Conservation (phyloP, 1,140 invertebrate genomes). For the Antheraea pernyi region DNA sequence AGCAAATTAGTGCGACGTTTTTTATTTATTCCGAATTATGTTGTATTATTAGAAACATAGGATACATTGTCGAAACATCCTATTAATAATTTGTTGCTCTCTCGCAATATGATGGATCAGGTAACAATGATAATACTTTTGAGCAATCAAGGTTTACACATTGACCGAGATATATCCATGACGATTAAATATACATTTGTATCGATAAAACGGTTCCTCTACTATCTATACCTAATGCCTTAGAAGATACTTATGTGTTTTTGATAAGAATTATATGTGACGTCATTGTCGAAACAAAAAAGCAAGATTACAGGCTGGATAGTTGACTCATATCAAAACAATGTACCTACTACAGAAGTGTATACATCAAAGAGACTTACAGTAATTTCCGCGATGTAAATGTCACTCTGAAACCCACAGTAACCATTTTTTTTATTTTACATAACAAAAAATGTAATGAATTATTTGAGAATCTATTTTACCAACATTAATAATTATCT, state of each 20-base stretch:
- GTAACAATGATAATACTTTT: constrained; percentile 35
- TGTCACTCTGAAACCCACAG: too few relatives aligned
- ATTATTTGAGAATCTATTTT: too few relatives aligned
- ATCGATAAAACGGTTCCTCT: background rate
- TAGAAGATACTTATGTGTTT: background rate
- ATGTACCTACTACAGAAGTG: too few relatives aligned
- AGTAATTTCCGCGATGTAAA: too few relatives aligned
- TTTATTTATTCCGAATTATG: constrained; percentile 40
- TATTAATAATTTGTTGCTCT: constrained; percentile 34
- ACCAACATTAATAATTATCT: too few relatives aligned
- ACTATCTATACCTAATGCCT: constrained; percentile 8
- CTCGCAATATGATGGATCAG: constrained; percentile 23
- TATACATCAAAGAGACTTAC: too few relatives aligned
- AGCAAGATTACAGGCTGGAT: background rate
- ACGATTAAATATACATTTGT: constrained; percentile 3
- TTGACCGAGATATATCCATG: constrained; percentile 24
- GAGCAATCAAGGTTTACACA: constrained; percentile 36
- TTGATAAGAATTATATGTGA: background rate
- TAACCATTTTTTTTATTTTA: too few relatives aligned
- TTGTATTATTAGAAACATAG: constrained; percentile 44
- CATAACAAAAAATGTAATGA: too few relatives aligned
- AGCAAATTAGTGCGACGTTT: constrained; percentile 37
- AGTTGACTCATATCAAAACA: background rate
- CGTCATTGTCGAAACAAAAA: background rate
- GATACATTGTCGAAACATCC: constrained; percentile 40